phyloP scores from a whole-genome alignment of 64 coral and sea anemone genomes.

The Platygyra sinensis region DNA sequence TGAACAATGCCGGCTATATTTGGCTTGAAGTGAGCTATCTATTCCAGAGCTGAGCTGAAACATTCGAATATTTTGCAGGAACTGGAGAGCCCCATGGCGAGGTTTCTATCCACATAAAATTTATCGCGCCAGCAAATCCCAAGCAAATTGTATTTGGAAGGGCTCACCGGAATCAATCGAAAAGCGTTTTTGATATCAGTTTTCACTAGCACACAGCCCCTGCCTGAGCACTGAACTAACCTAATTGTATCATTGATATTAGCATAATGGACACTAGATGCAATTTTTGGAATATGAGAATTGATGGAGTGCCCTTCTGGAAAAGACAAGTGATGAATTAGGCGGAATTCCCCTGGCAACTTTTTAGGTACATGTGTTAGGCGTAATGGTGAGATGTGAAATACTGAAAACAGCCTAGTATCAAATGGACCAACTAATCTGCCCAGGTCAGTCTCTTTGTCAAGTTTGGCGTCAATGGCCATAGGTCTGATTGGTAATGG shows the following conservation, averaged over 20 bases:
- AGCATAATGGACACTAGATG: not conserved
- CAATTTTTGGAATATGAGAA: not conserved
- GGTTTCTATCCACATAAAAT: not conserved
- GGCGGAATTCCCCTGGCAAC: not conserved
- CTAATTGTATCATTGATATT: not conserved
- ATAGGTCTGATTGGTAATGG: constrained; percentile 8
- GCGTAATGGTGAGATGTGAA: too few relatives aligned
- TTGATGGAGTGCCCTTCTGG: not conserved
- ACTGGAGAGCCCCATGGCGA: not conserved
- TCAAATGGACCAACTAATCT: constrained; percentile 2
- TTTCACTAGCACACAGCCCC: constrained; percentile 1
- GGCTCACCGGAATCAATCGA: constrained; percentile 4
- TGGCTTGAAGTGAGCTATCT: not conserved
- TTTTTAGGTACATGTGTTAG: too few relatives aligned
- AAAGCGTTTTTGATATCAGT: constrained; percentile 18
- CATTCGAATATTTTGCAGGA: not conserved
- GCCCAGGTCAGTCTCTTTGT: not conserved
- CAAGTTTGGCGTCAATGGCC: constrained; percentile 4
- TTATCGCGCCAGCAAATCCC: not conserved
- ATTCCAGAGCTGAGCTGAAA: not conserved
- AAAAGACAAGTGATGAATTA: not conserved
- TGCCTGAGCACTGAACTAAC: constrained; percentile 3
- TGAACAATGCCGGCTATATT: too few relatives aligned
- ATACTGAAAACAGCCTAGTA: not conserved
- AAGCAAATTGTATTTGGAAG: not conserved